Conservation (phyloP, 2,888 invertebrate species). For the Tenthredo scrophulariae region DNA sequence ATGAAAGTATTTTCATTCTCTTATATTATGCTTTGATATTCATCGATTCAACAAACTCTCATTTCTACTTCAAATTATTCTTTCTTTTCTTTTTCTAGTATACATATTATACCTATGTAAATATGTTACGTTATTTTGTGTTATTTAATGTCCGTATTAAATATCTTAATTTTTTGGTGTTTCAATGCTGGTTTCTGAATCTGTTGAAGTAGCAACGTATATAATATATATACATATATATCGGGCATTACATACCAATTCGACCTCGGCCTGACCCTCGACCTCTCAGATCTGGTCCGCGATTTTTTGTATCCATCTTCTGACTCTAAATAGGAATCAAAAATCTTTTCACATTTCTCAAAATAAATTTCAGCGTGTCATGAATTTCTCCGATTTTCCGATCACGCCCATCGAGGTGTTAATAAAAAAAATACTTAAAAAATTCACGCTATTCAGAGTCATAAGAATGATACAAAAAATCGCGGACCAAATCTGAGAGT, state of each 20-base stretch:
- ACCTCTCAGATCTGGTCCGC: too few species aligned
- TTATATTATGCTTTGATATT: background rate
- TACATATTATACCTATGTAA: background rate
- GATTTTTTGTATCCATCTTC: too few species aligned
- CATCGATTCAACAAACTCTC: background rate
- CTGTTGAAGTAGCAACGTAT: conserved; percentile 7
- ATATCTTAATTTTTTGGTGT: background rate
- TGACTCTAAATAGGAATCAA: too few species aligned
- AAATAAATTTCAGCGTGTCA: too few species aligned
- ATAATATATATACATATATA: background rate
- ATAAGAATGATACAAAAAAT: too few species aligned
- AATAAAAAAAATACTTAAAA: too few species aligned
- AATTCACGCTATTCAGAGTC: too few species aligned
- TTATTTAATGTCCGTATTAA: background rate
- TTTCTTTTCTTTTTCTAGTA: background rate
- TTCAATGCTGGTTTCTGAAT: conserved; percentile 33
- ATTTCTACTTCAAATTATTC: background rate
- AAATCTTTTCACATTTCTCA: too few species aligned
- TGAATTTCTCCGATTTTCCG: too few species aligned
- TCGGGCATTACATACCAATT: background rate
- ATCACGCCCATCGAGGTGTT: too few species aligned
- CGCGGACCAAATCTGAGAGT: too few species aligned
- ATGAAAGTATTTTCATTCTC: background rate
- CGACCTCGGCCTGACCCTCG: too few species aligned
- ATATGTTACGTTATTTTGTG: background rate